A percentile compares a stretch with the other conserved stretches of the same genome.
phyloP scores from a whole-genome alignment of 2,888 invertebrate genomes.

The Encarsia formosa region DNA sequence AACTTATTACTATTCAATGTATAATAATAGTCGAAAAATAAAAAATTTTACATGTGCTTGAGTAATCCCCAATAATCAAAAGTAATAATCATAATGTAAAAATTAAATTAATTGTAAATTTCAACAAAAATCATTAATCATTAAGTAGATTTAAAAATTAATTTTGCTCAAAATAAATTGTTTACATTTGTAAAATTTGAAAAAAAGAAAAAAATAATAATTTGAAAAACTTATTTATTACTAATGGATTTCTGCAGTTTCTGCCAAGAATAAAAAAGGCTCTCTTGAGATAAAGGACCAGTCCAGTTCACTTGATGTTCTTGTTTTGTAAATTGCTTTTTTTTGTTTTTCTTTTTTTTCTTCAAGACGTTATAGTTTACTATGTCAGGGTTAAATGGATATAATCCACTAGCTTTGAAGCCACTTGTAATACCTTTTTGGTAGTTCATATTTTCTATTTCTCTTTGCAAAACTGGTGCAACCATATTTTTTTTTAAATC shows the following conservation, averaged over 20 bases:
- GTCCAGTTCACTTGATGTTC: background rate
- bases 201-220: background rate
- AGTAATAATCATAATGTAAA: no score
- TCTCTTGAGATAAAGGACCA: background rate
- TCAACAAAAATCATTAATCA: no score
- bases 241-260: background rate
- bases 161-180: no score
- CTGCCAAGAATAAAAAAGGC: background rate
- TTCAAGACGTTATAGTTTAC: background rate
- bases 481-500: background rate
- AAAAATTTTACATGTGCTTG: no score
- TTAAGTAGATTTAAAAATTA: no score
- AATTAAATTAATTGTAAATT: no score
- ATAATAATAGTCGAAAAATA: no score
- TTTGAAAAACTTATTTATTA: background rate
- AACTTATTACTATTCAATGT: no score
- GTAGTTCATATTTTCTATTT: background rate
- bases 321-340: background rate
- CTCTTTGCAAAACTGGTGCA: background rate
- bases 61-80: no score
- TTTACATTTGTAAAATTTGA: background rate
- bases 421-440: background rate
- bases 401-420: background rate
- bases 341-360: background rate
- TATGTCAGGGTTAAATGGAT: background rate